Percentiles rank a stretch among this genome's conserved stretches.
phyloP scores from a whole-genome alignment of 1,140 invertebrate species.

The Trypoxylus dichotomus region DNA sequence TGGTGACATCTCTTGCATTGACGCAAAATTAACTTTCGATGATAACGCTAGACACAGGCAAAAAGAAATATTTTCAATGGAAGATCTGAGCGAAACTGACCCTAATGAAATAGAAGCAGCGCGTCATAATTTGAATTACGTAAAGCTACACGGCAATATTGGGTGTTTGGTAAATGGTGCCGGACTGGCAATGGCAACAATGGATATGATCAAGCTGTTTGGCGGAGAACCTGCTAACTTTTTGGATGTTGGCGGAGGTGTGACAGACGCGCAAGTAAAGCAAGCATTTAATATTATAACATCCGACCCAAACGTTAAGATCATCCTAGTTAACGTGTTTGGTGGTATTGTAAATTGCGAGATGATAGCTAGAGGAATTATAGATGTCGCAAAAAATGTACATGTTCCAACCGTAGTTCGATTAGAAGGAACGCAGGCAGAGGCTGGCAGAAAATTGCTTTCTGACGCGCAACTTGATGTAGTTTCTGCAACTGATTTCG shows the following conservation, averaged over 20 bases:
- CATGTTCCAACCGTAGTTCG: background rate
- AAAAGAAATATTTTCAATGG: conserved; percentile 78
- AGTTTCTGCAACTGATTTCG: background rate
- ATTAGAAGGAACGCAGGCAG: background rate
- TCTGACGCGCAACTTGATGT: background rate
- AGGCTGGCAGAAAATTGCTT: background rate
- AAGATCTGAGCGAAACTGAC: conserved; percentile 89
- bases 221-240: conserved; percentile 94
- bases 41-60: conserved; percentile 93
- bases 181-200: conserved; percentile 94
- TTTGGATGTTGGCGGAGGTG: conserved; percentile 88
- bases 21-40: conserved; percentile 91
- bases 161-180: conserved; percentile 87
- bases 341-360: conserved; percentile 24
- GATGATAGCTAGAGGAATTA: conserved; percentile 3
- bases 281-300: conserved; percentile 68
- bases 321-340: conserved; percentile 16
- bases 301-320: background rate
- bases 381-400: background rate
- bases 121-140: conserved; percentile 90
- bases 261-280: conserved; percentile 74
- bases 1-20: conserved; percentile 83
- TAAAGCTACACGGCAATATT: conserved; percentile 86
- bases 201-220: conserved; percentile 93
- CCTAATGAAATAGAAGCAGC: conserved; percentile 87